Evolutionary conservation across 1,140 invertebrate genomes (phyloP).

Genomic region (Danaus plexippus): DNA sequence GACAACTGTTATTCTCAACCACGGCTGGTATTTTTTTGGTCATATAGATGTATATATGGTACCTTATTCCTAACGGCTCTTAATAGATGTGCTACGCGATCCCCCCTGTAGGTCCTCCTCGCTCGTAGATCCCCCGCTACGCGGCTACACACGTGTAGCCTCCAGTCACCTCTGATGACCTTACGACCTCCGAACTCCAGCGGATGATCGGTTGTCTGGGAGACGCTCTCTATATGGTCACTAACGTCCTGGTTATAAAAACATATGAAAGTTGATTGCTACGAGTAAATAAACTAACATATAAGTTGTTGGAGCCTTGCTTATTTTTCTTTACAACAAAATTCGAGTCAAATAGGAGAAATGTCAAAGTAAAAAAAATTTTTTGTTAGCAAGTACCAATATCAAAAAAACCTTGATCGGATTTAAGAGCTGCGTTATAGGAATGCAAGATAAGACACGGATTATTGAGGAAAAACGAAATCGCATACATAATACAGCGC

Average conservation of each 20-base stretch:
- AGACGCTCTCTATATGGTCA: conserved; percentile 94
- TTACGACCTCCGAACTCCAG: conserved; percentile 80
- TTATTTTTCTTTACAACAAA: no score
- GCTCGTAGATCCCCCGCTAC: conserved; percentile 92
- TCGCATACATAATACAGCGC: no score
- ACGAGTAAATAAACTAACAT: conserved; percentile 1
- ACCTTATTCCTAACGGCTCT: conserved; percentile 97
- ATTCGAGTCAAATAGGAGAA: no score
- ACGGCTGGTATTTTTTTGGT: no score
- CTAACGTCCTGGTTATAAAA: conserved; percentile 85
- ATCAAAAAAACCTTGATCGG: no score
- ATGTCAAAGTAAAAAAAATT: no score
- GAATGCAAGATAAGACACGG: no score
- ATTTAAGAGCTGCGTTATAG: no score
- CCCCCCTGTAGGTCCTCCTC: conserved; percentile 89
- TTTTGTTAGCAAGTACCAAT: no score
- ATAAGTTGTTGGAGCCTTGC: no score
- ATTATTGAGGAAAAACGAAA: no score
- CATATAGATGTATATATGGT: background rate
- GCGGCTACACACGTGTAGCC: conserved; percentile 81
- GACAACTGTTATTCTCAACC: no score
- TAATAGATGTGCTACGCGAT: conserved; percentile 91
- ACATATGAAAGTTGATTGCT: background rate
- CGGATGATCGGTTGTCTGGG: conserved; percentile 53
- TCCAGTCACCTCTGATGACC: conserved; percentile 90